These are phyloP conservation scores for Hiodon alosoides DNA, from an alignment of 2,113 vertebrate species.

Conservation along the genomic window DNA sequence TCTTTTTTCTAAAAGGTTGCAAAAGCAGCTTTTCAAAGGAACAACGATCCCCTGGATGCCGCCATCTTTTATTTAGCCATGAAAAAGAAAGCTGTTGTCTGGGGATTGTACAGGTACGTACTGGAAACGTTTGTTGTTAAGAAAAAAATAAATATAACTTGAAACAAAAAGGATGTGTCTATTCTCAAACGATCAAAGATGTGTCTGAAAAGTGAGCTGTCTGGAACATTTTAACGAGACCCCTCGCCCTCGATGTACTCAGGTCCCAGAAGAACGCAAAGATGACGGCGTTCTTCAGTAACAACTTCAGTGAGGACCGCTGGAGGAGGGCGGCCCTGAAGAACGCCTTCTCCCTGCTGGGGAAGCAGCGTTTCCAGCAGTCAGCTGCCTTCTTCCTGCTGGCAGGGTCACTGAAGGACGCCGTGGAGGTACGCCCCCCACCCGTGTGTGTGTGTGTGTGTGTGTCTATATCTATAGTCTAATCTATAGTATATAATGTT, in stretches of 20 bases:
- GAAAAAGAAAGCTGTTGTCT: slow-evolving; percentile 96
- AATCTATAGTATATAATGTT: not conserved
- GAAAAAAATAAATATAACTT: not conserved
- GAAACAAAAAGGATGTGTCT: no score
- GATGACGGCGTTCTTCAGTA: slow-evolving; percentile 97
- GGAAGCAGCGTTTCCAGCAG: slow-evolving; percentile 96
- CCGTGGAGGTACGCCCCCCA: slow-evolving; percentile 97
- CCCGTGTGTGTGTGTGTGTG: slow-evolving; percentile 48
- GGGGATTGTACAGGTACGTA: slow-evolving; percentile 90
- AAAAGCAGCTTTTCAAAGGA: slow-evolving; percentile 86
- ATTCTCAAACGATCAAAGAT: not conserved
- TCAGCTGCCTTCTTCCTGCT: slow-evolving; percentile 94
- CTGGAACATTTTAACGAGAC: not conserved
- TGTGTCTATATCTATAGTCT: no score
- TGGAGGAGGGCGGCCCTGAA: slow-evolving; percentile 96
- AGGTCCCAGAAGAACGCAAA: slow-evolving; percentile 86
- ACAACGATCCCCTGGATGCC: slow-evolving; percentile 90
- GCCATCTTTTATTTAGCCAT: slow-evolving; percentile 94
- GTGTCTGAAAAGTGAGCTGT: not conserved
- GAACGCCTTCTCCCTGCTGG: slow-evolving; percentile 92
- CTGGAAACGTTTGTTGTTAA: slow-evolving; percentile 10
- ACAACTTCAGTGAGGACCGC: slow-evolving; percentile 90
- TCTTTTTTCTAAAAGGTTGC: slow-evolving; percentile 73
- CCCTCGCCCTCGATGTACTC: not conserved
- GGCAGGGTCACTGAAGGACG: slow-evolving; percentile 90